Base-by-base conservation (phyloP, 92 coral and sea anemone genomes). In the Porites evermanni region DNA sequence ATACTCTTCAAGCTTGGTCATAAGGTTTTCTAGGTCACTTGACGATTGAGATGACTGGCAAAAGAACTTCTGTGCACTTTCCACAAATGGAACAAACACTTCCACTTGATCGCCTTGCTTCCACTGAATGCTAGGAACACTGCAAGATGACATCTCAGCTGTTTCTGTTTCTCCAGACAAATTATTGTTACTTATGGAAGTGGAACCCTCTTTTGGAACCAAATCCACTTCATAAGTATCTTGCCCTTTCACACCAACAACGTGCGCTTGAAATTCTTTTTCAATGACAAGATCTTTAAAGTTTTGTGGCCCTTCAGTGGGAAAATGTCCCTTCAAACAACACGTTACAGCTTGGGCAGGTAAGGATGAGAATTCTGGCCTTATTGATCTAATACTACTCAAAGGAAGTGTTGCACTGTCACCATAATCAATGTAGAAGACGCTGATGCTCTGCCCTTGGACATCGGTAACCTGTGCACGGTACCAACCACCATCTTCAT, bases 401-500 rank as follows among this genome's bases (percentile, higher is more conserved):
- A 78, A 61, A 20, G 96, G 93, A 29, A 96, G 24, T 2, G 93
- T 89, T 70, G 95, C 98, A 24, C 81, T 79, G 53, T 96, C 95
- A 50, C 98, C 98, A 89, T 94, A 96, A 74, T 96, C 98, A 14
- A 94, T 67, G 87, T 96, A 96, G 77, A 90, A 78, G 13, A 93
- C 96, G 0, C 68, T 84, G 2, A 88, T 78, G 54, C 47, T 64
- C 0, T 59, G 64, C 24, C 84, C 79, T n/a, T 82, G 23, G 47
- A 79, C 84, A 3, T 66, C 75, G 6, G 66, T 23, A 32, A 95
- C 89, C 32, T 79, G 88, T 6, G 98, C 95, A 59, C 95, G 77
- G 78, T 90, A 96, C 98, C 95, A 96, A 50, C 93, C 89, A 53
- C 91, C 93, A 75, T 92, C 97, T 84, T 88, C 94, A 82, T 88